A percentile compares a stretch with the other conserved stretches of the same genome.
Conservation (phyloP, 2,797 vertebrate genomes). For the Phrynocephalus vlangalii region DNA sequence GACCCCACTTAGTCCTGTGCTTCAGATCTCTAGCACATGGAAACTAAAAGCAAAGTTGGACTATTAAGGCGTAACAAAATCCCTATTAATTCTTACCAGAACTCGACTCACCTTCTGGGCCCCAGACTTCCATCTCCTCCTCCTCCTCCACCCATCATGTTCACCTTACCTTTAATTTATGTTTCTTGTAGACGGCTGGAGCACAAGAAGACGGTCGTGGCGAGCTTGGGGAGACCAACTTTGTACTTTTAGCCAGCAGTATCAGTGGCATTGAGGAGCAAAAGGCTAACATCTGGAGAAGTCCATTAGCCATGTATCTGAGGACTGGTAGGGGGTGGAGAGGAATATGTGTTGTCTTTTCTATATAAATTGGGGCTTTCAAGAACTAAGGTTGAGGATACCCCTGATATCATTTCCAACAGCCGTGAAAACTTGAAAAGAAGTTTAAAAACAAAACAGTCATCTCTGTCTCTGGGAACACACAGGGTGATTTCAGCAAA, state of each 20-base stretch:
- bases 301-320: slow-evolving; percentile 17
- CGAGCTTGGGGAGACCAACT: not conserved
- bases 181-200: not conserved
- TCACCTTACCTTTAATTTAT: slow-evolving; percentile 14
- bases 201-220: not conserved
- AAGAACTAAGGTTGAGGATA: not conserved
- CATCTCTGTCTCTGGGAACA: not conserved
- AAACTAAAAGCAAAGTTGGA: slow-evolving; percentile 5
- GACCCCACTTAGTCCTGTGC: not conserved
- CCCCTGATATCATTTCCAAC: not conserved
- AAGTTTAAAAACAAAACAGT: not conserved
- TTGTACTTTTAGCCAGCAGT: slow-evolving; percentile 9
- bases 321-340: not conserved
- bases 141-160: not conserved
- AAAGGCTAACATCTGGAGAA: slow-evolving; percentile 30
- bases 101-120: slow-evolving; percentile 2
- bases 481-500: not conserved
- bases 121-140: not conserved
- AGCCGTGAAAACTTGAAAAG: not conserved
- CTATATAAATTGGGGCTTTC: not conserved
- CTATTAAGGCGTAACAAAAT: not conserved
- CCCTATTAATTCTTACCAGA: slow-evolving; percentile 27
- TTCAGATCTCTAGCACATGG: slow-evolving; percentile 20
- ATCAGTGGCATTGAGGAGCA: not conserved
- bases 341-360: not conserved